phyloP scores from a whole-genome alignment of 2,888 invertebrate genomes.

The Orthonevra nobilis region DNA sequence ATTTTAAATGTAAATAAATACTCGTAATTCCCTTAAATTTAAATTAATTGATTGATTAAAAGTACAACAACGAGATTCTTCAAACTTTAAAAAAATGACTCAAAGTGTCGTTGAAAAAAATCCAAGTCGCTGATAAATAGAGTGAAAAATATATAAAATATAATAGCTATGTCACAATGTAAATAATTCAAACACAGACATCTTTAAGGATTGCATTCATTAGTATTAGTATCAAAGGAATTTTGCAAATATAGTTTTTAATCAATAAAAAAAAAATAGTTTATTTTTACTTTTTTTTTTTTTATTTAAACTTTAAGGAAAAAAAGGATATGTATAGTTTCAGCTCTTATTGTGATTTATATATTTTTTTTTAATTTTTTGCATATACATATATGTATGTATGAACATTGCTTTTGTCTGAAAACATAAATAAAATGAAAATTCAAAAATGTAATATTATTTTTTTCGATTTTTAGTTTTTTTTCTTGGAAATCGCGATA shows the following conservation, averaged over 20 bases:
- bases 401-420: constrained; percentile 5
- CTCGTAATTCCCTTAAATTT: no score
- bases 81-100: no score
- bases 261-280: constrained; percentile 4
- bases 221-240: constrained; percentile 45
- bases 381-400: constrained; percentile 3
- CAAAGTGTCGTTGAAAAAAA: neutral
- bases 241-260: constrained; percentile 59
- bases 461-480: constrained; percentile 17
- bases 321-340: constrained; percentile 26
- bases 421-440: neutral
- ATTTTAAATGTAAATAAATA: no score
- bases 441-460: no score
- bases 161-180: constrained; percentile 37
- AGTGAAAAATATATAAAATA: constrained; percentile 13
- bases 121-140: constrained; percentile 7
- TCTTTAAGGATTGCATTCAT: constrained; percentile 23
- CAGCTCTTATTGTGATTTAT: constrained; percentile 68
- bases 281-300: constrained; percentile 5
- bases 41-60: no score
- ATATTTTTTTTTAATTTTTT: constrained; percentile 44
- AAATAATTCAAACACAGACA: constrained; percentile 31
- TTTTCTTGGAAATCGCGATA: constrained; percentile 10
- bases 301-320: constrained; percentile 22
- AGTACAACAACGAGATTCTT: no score